Conservation (phyloP, 2,113 vertebrate species). For the Ivindomyrus marchei region DNA sequence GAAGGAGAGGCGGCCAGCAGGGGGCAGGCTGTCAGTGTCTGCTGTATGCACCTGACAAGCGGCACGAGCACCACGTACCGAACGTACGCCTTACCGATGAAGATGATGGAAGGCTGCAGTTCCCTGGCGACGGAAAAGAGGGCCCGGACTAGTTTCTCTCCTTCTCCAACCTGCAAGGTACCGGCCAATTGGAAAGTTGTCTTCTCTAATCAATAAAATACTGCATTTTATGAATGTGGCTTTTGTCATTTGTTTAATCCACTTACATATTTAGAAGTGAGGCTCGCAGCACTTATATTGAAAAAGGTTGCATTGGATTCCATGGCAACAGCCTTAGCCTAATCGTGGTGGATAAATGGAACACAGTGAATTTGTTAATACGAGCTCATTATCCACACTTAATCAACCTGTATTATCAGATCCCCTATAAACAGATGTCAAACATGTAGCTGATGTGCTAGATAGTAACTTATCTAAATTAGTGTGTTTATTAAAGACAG, state of each 20-base stretch:
- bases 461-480: background rate
- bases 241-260: background rate
- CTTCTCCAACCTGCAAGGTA: slow-evolving; percentile 80
- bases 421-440: background rate
- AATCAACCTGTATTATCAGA: background rate
- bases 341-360: background rate
- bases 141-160: slow-evolving; percentile 91
- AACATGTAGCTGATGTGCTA: background rate
- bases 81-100: slow-evolving; percentile 74
- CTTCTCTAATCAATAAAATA: background rate
- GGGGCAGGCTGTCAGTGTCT: background rate
- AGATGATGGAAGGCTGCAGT: slow-evolving; percentile 93
- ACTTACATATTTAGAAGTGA: slow-evolving; percentile 98
- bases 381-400: background rate
- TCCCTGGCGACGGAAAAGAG: slow-evolving; percentile 94
- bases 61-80: too few species aligned
- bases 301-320: slow-evolving; percentile 96
- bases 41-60: background rate
- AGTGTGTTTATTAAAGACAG: background rate
- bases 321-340: slow-evolving; percentile 95
- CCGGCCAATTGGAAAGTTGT: background rate
- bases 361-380: background rate
- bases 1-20: background rate
- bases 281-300: slow-evolving; percentile 93
- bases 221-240: background rate